These are phyloP conservation scores for Steromphala cineraria DNA, from an alignment of 2,888 invertebrate species.

Conservation along the genomic window DNA sequence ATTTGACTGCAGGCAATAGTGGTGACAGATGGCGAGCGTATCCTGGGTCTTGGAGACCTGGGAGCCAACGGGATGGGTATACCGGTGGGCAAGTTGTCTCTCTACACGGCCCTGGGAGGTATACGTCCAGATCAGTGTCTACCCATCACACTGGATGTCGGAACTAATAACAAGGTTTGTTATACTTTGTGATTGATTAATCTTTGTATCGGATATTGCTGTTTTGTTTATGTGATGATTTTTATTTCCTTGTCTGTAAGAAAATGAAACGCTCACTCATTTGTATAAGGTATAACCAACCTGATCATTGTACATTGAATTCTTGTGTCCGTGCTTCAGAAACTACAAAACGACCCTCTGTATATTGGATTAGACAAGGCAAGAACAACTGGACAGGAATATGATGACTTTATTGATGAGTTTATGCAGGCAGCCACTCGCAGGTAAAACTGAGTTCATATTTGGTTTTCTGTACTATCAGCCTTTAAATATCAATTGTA, in stretches of 20 bases:
- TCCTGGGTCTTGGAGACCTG: slow-evolving; percentile 96
- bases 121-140: slow-evolving; percentile 96
- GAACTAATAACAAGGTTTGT: slow-evolving; percentile 89
- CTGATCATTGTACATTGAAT: too few species aligned
- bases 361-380: slow-evolving; percentile 94
- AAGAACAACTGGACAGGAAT: slow-evolving; percentile 87
- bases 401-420: slow-evolving; percentile 96
- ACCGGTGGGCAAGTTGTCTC: slow-evolving; percentile 95
- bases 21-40: slow-evolving; percentile 98
- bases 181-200: not conserved
- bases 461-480: too few species aligned
- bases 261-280: too few species aligned
- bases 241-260: too few species aligned
- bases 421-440: slow-evolving; percentile 94
- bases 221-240: too few species aligned
- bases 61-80: slow-evolving; percentile 99
- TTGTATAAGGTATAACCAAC: too few species aligned
- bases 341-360: slow-evolving; percentile 91
- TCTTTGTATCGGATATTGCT: too few species aligned
- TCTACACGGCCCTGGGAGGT: slow-evolving; percentile 97
- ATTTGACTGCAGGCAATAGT: slow-evolving; percentile 78
- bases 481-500: too few species aligned
- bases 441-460: slow-evolving; percentile 59
- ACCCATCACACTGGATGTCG: slow-evolving; percentile 95
- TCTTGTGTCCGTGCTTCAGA: slow-evolving; percentile 77